These are phyloP conservation scores for Chloroceryle inda DNA, from an alignment of 2,797 vertebrate species.

Conservation along the genomic window DNA sequence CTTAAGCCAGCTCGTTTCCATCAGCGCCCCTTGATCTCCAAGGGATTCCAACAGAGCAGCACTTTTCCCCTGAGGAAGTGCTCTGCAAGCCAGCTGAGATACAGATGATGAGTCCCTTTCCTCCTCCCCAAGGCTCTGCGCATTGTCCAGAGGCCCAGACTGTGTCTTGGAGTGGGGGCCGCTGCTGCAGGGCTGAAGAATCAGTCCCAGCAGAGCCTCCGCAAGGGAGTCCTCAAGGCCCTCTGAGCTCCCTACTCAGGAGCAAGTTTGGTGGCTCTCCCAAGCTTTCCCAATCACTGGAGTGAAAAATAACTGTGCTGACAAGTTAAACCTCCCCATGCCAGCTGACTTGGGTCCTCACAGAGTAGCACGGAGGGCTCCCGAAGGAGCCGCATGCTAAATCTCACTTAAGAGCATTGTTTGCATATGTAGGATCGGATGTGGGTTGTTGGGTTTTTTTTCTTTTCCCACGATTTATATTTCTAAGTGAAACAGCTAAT, in stretches of 20 bases:
- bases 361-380: neutral
- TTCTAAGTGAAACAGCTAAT: constrained; percentile 50
- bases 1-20: constrained; percentile 53
- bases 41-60: constrained; percentile 46
- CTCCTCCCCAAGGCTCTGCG: neutral
- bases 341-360: neutral
- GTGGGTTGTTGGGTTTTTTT: constrained; percentile 18
- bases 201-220: neutral
- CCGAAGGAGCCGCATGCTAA: neutral
- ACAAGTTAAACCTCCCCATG: neutral
- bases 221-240: neutral
- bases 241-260: neutral
- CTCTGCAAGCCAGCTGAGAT: constrained; percentile 55
- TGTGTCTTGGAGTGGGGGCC: neutral
- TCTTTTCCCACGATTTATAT: constrained; percentile 66
- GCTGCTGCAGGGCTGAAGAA: neutral
- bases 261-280: neutral
- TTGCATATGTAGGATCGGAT: constrained; percentile 42
- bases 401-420: constrained; percentile 24
- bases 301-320: neutral
- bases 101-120: constrained; percentile 6
- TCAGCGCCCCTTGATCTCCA: constrained; percentile 50
- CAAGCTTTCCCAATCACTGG: neutral
- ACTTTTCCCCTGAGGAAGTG: constrained; percentile 47
- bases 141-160: neutral